phyloP scores from a whole-genome alignment of 2,888 invertebrate species.

The Ormyrus labotus region DNA sequence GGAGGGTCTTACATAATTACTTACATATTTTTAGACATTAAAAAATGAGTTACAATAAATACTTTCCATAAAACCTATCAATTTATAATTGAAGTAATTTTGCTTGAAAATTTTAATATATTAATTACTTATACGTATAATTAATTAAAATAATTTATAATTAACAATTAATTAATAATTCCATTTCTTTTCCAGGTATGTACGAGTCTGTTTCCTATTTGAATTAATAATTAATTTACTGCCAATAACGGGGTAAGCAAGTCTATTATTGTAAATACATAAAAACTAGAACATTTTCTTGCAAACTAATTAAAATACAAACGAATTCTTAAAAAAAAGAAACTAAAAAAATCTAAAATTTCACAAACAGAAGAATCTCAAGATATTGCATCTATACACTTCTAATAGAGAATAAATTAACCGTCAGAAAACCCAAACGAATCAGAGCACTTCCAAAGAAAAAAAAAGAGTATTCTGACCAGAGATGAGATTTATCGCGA shows the following conservation, averaged over 20 bases:
- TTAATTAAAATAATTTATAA: not conserved
- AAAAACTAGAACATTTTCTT: not conserved
- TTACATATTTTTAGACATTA: too few species aligned
- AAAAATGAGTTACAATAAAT: not conserved
- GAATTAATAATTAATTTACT: not conserved
- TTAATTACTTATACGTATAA: too few species aligned
- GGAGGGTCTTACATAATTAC: too few species aligned
- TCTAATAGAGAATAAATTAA: not conserved
- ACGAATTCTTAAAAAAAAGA: not conserved
- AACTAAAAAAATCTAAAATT: not conserved
- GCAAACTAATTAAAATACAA: not conserved
- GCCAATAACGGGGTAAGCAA: conserved; percentile 13
- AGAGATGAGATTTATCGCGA: conserved; percentile 32
- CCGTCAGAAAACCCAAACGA: too few species aligned
- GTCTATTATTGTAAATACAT: not conserved
- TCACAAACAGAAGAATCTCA: not conserved
- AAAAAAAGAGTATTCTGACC: not conserved
- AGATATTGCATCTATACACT: too few species aligned
- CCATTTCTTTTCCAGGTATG: conserved; percentile 54
- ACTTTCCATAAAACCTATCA: too few species aligned
- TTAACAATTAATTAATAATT: conserved; percentile 53
- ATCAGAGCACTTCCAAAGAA: not conserved
- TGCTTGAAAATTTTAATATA: not conserved
- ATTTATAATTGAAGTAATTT: not conserved
- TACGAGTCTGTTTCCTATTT: conserved; percentile 20